These are phyloP conservation scores for Lytechinus variegatus DNA, from an alignment of 35 echinoderm and acorn worm species.

Conservation along the genomic window DNA sequence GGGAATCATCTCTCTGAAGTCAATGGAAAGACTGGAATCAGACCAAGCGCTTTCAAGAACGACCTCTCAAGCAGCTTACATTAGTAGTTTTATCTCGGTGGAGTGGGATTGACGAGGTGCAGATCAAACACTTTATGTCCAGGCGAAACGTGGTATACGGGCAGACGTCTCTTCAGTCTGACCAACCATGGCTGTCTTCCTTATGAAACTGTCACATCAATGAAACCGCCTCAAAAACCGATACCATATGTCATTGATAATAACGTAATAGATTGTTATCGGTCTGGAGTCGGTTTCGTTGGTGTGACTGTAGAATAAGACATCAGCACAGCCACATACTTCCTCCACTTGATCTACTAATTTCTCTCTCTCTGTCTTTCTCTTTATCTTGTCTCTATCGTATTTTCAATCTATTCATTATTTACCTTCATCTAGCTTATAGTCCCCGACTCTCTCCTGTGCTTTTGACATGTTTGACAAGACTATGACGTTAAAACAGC, in stretches of 20 bases:
- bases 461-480: too few species aligned
- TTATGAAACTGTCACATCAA: background rate
- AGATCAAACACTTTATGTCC: slow-evolving; percentile 22
- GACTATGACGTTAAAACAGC: background rate
- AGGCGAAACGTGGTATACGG: background rate
- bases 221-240: too few species aligned
- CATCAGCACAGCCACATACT: too few species aligned
- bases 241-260: too few species aligned
- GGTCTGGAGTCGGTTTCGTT: too few species aligned
- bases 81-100: background rate
- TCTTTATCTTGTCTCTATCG: background rate
- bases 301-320: too few species aligned
- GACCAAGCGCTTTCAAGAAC: background rate
- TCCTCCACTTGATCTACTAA: too few species aligned
- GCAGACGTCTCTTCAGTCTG: background rate
- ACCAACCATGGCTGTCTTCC: background rate
- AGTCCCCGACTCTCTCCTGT: too few species aligned
- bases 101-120: background rate
- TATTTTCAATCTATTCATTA: background rate
- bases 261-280: too few species aligned
- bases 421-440: too few species aligned
- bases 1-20: background rate
- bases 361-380: background rate
- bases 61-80: background rate
- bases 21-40: background rate